Percentiles rank a stretch among this genome's conserved stretches.
Evolutionary conservation across 2,113 vertebrate species (phyloP).

Genomic region (Rhea americana): DNA sequence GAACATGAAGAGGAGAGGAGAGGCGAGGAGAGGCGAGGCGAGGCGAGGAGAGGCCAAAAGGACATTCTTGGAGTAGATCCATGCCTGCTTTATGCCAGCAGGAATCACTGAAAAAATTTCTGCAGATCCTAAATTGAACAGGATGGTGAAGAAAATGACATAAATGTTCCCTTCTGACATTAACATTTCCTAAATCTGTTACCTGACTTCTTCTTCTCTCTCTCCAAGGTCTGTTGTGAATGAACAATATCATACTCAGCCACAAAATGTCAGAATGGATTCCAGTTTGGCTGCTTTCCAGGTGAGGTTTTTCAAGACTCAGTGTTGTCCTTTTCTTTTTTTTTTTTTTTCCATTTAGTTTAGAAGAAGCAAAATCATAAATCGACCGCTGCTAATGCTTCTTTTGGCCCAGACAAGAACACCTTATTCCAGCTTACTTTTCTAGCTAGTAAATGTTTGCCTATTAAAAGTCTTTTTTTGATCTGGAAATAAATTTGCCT

Average conservation of each 20-base stretch:
- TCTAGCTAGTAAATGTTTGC: fast-evolving
- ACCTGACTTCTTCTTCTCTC: background rate
- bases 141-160: background rate
- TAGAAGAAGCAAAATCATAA: background rate
- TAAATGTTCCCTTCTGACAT: background rate
- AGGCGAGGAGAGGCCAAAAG: background rate
- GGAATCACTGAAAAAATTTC: background rate
- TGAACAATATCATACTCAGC: background rate
- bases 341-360: background rate
- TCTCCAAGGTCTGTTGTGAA: too few relatives aligned
- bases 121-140: background rate
- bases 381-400: background rate
- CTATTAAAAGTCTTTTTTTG: background rate
- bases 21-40: too few relatives aligned
- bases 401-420: background rate
- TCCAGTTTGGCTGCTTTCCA: background rate
- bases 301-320: background rate
- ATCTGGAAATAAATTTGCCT: background rate
- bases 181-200: background rate
- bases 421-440: background rate
- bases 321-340: fast-evolving
- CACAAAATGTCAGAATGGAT: background rate
- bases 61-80: background rate
- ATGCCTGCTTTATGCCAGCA: background rate
- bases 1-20: too few relatives aligned